Evolutionary conservation across 2,888 invertebrate genomes (phyloP), one percentile per base, ranked within the genome.

Genomic region (Diabrotica balteata): DNA sequence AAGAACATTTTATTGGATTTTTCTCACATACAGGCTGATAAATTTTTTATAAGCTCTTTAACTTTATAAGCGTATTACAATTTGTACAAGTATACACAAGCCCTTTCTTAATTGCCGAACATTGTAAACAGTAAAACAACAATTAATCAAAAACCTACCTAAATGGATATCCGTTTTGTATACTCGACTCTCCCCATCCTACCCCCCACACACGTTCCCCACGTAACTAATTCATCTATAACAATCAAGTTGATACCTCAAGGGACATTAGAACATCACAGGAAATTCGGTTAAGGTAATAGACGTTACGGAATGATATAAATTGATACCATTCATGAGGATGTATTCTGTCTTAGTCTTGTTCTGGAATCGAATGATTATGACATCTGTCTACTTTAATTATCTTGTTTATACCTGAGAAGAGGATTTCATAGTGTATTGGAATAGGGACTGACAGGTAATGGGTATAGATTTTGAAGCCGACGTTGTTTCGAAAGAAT

Each of bases 261-360:
- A 11, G 57, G 57, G 64, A 59, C n/a, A 11, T 47, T 7, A 47
- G 32, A 63, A 51, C 45, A 50, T 55, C 57, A 51, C 57, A 57
- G 45, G 4, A 9, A 50, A 57, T 45, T 57, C 46, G 57, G 51
- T 64, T 64, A 64, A 46, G 64, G 64, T 51, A 58, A 64, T 64
- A 64, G 52, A 64, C 55, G 66, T 22, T 47, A 7, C 11, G 45
- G 50, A 66, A 55, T 65, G 51, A 59, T 67, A 67, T 63, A 59
- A 67, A 65, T 67, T 62, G 63, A 62, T 62, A 49, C 65, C 44
- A 49, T 55, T 67, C 62, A 59, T 51, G 59, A 59, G 47, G 60
- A 67, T 67, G 55, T 67, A 53, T 67, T 64, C 60, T 58, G 62
- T 67, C 69, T 70, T 59, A 63, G 11, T 67, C 57, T 32, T n/a